Evolutionary conservation across 1,140 invertebrate species (phyloP), one percentile per base, ranked within the genome.

Genomic region (Heliconius congener): DNA sequence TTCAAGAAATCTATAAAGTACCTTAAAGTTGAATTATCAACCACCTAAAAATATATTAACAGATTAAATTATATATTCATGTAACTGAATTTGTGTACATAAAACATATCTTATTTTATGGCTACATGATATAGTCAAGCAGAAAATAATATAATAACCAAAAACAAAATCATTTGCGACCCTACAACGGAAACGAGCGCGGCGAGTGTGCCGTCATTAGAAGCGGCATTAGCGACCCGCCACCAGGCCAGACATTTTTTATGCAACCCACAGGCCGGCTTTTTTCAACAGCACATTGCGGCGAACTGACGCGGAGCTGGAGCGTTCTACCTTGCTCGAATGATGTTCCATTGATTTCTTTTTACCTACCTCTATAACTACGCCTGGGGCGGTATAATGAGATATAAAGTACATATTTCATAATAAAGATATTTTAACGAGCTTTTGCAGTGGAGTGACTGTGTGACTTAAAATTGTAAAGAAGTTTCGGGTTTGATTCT

Each of bases 211-310:
- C 85, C 86, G 88, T 93, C 91, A 92, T 93, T 93, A 93, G 89
- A 90, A 87, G 84, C 86, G 86, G 89, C 91, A 89, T 89, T 91
- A 90, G 88, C 89, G 91, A 90, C 89, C 87, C 87, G 87, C 87
- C 88, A 86, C 86, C 83, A 93, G 90, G 85, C 83, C 90, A 94
- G 91, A 94, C 90, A 91, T 93, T 94, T 94, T 94, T 94, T 94
- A 94, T 94, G 88, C 90, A 88, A 81, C 85, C 88, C 88, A 85
- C 88, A 89, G 84, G 86, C 88, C 87, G 85, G 77, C 86, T 83
- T 81, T 87, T 86, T 86, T 87, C 83, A 84, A 86, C 83, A 83
- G 82, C 87, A 86, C 86, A 87, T 86, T 87, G 86, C 85, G 85
- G 87, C 80, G 84, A 80, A 84, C 86, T 83, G 81, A 82, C 81